A percentile compares a stretch with the other conserved stretches of the same genome.
phyloP scores from a whole-genome alignment of 2,113 vertebrate genomes.

The Macrotis lagotis region DNA sequence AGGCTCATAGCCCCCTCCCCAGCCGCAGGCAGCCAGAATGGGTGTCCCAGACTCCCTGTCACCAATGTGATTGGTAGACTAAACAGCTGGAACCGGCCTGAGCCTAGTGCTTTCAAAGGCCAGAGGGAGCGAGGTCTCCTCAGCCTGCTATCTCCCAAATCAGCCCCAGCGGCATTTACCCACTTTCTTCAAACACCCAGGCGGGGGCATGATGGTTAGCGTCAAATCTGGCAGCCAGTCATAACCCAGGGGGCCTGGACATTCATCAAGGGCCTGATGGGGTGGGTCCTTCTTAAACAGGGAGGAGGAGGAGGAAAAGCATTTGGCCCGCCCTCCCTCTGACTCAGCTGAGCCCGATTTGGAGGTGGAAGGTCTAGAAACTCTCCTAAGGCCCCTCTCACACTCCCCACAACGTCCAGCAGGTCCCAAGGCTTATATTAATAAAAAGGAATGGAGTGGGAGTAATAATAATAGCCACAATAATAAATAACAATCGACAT shows the following conservation, averaged over 20 bases:
- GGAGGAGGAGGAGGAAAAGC: not conserved
- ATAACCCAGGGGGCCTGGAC: constrained; percentile 81
- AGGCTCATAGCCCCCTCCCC: constrained; percentile 15
- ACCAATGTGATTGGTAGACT: constrained; percentile 96
- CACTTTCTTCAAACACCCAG: constrained; percentile 79
- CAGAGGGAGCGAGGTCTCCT: constrained; percentile 76
- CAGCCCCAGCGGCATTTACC: constrained; percentile 74
- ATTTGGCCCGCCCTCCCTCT: constrained; percentile 24
- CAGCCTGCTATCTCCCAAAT: constrained; percentile 74
- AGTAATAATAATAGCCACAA: not conserved
- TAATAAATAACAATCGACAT: not conserved
- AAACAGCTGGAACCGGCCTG: constrained; percentile 88
- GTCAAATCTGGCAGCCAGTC: constrained; percentile 86
- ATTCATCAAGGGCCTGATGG: constrained; percentile 73
- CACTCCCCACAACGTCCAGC: not conserved
- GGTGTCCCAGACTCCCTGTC: constrained; percentile 89
- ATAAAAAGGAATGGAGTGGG: not conserved
- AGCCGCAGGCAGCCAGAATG: constrained; percentile 57
- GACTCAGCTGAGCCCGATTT: constrained; percentile 38
- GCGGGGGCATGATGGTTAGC: constrained; percentile 83
- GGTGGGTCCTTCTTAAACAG: constrained; percentile 78
- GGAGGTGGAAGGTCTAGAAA: constrained; percentile 21
- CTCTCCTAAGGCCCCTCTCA: not conserved
- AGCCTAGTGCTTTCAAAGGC: constrained; percentile 68
- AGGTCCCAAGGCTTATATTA: not conserved